Evolutionary conservation across 2,113 vertebrate genomes (phyloP).

Genomic region (Clarias gariepinus): DNA sequence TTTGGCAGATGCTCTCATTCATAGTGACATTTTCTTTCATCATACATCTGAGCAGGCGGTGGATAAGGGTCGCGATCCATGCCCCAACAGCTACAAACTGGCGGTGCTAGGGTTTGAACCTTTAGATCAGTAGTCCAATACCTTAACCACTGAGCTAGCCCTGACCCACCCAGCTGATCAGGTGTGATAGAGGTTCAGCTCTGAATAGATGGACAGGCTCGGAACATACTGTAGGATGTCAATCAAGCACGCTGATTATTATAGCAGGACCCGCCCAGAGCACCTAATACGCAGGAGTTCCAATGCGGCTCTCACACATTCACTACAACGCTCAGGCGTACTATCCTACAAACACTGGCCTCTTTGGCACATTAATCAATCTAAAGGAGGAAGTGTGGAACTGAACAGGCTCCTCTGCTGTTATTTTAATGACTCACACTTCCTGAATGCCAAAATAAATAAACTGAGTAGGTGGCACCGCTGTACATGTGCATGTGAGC

Average conservation of each 20-base stretch:
- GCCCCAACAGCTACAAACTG: too few species aligned
- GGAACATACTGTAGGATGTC: neutral
- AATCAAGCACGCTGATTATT: neutral
- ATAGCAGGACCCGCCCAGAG: neutral
- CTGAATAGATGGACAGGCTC: too few species aligned
- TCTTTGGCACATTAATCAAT: neutral
- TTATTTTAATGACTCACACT: conserved; percentile 1
- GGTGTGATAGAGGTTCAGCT: neutral
- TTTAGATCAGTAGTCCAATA: too few species aligned
- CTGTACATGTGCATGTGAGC: neutral
- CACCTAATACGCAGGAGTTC: neutral
- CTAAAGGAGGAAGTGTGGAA: neutral
- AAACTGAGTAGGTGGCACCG: neutral
- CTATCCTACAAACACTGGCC: neutral
- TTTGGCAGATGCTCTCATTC: too few species aligned
- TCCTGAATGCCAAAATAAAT: neutral
- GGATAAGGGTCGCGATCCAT: too few species aligned
- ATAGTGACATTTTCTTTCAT: too few species aligned
- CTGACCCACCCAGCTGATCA: neutral
- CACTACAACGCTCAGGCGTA: neutral
- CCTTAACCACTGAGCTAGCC: too few species aligned
- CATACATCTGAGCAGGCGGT: too few species aligned
- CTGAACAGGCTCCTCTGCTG: neutral
- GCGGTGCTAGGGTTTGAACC: too few species aligned
- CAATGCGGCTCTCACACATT: neutral